Evolutionary conservation across 2,888 invertebrate species (phyloP).

Genomic region (Cheilosia scutellata): DNA sequence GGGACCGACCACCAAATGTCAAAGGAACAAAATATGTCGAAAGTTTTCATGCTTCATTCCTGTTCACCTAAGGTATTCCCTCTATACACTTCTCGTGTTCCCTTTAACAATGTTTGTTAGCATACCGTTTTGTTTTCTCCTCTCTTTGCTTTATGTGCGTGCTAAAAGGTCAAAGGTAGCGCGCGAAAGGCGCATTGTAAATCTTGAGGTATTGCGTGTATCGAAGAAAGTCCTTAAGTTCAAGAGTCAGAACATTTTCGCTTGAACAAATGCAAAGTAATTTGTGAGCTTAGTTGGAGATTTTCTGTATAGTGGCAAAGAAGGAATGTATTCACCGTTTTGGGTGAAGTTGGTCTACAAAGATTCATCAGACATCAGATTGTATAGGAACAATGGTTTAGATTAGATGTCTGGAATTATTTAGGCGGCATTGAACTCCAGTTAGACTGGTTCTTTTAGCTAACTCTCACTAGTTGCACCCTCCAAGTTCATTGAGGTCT

Average conservation of each 20-base stretch:
- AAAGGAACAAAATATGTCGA: constrained; percentile 36
- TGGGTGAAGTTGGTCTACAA: background rate
- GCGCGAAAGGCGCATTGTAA: constrained; percentile 18
- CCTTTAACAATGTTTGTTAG: constrained; percentile 29
- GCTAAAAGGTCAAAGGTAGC: constrained; percentile 47
- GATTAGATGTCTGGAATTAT: too few relatives aligned
- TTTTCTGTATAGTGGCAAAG: background rate
- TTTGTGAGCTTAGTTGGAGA: background rate
- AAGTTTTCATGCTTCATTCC: constrained; percentile 34
- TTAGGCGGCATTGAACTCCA: too few relatives aligned
- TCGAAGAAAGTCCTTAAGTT: constrained; percentile 27
- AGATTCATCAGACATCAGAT: too few relatives aligned
- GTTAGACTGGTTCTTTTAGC: too few relatives aligned
- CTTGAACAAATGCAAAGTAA: constrained; percentile 5
- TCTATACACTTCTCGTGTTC: background rate
- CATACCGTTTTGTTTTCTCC: too few relatives aligned
- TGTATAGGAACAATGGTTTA: too few relatives aligned
- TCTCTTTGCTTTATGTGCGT: constrained; percentile 5
- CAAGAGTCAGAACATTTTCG: background rate
- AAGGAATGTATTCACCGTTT: background rate
- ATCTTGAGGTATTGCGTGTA: constrained; percentile 25
- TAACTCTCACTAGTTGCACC: too few relatives aligned
- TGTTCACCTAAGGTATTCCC: constrained; percentile 4
- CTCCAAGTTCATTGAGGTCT: too few relatives aligned
- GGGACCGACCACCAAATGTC: constrained; percentile 16